Evolutionary conservation across 2,797 vertebrate species (phyloP).

Genomic region (Betta splendens): DNA sequence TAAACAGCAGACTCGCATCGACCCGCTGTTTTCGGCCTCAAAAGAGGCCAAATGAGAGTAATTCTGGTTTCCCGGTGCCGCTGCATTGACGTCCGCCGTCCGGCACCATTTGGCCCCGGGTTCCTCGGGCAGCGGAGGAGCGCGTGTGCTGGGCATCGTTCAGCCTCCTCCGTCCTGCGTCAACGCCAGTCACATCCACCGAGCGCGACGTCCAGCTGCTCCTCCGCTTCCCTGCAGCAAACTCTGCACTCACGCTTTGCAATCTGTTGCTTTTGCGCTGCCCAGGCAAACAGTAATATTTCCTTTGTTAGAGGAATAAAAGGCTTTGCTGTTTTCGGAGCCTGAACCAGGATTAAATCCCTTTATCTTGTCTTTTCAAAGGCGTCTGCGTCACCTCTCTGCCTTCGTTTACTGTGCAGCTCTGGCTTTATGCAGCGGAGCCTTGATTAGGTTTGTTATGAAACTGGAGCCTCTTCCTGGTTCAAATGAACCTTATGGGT

Average conservation of each 20-base stretch:
- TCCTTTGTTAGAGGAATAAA: background rate
- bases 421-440: background rate
- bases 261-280: background rate
- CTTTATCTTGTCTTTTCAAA: background rate
- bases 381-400: background rate
- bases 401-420: constrained; percentile 3
- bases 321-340: background rate
- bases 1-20: constrained; percentile 26
- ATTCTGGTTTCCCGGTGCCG: background rate
- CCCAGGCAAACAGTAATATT: background rate
- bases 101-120: constrained; percentile 24
- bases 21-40: background rate
- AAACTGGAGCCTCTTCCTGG: background rate
- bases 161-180: too few species aligned
- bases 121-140: constrained; percentile 7
- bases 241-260: too few species aligned
- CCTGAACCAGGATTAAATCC: background rate
- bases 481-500: background rate
- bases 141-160: constrained; percentile 12
- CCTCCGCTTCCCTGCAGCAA: constrained; percentile 41
- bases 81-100: constrained; percentile 29
- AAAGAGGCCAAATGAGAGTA: constrained; percentile 6
- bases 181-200: too few species aligned
- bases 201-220: too few species aligned
- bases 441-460: background rate